Evolutionary conservation across 2,113 vertebrate genomes (phyloP).

Genomic region (Orthonyx spaldingii): DNA sequence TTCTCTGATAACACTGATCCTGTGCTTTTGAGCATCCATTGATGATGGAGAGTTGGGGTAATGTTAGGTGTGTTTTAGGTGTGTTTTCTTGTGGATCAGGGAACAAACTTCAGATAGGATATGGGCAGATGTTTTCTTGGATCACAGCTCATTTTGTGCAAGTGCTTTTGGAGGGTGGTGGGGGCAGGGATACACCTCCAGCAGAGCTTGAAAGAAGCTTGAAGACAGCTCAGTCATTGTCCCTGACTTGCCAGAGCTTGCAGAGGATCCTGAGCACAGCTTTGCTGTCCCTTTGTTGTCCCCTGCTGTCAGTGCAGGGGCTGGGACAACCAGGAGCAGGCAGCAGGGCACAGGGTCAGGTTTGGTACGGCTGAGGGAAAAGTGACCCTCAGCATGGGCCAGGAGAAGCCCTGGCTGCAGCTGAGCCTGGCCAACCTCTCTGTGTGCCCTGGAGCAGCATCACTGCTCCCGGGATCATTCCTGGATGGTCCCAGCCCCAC

Average conservation of each 20-base stretch:
- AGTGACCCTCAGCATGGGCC: background rate
- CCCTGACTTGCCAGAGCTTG: background rate
- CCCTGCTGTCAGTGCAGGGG: rapidly evolving
- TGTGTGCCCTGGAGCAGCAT: background rate
- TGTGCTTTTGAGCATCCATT: background rate
- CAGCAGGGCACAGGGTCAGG: background rate
- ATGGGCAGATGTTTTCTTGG: background rate
- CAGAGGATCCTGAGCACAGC: background rate
- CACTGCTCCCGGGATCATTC: background rate
- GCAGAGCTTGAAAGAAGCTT: background rate
- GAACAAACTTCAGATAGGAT: background rate
- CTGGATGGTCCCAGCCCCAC: background rate
- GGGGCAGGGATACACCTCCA: background rate
- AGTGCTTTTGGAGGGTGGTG: background rate
- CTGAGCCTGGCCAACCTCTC: background rate
- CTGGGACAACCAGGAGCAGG: background rate
- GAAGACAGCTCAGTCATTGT: background rate
- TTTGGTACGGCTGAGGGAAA: background rate
- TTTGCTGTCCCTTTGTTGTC: background rate
- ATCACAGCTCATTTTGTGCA: background rate
- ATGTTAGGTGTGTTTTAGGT: background rate
- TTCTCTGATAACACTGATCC: background rate
- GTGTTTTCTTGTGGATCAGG: background rate
- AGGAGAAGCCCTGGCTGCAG: background rate
- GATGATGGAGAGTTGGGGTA: background rate